A percentile compares a stretch with the other conserved stretches of the same genome.
Conservation (phyloP, 2,113 vertebrate species). For the Brachyhypopomus occidentalis region DNA sequence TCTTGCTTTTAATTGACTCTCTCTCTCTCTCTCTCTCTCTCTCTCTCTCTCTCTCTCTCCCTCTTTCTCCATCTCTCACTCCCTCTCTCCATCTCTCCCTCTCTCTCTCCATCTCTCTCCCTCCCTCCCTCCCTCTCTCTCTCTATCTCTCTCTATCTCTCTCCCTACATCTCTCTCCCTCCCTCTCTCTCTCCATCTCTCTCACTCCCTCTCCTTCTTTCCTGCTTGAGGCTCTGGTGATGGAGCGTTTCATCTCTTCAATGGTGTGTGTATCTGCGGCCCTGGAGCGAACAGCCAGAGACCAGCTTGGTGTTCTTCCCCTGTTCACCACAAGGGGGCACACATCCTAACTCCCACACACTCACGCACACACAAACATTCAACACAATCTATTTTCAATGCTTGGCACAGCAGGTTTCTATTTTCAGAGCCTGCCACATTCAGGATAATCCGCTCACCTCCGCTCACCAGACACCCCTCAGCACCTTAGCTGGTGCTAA, state of each 20-base stretch:
- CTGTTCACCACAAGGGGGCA: too few species aligned
- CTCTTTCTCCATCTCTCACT: slow-evolving; percentile 26
- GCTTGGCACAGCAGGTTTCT: too few species aligned
- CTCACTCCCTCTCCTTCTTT: slow-evolving; percentile 33
- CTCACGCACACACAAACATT: neutral
- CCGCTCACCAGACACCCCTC: neutral
- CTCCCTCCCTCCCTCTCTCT: too few species aligned
- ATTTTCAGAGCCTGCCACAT: too few species aligned
- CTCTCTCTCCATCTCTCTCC: too few species aligned
- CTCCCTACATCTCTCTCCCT: slow-evolving; percentile 10
- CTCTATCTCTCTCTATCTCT: too few species aligned
- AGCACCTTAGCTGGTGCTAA: slow-evolving; percentile 14
- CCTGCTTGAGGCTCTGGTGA: slow-evolving; percentile 60
- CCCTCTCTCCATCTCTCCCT: slow-evolving; percentile 48
- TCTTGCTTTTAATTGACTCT: slow-evolving; percentile 19
- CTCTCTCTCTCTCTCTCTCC: slow-evolving; percentile 14
- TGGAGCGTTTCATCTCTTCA: slow-evolving; percentile 82
- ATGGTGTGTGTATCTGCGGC: slow-evolving; percentile 79
- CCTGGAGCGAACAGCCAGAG: slow-evolving; percentile 76
- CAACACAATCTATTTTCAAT: neutral
- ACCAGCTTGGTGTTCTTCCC: slow-evolving; percentile 64
- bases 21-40: slow-evolving; percentile 47
- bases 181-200: neutral
- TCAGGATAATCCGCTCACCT: neutral
- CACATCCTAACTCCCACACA: neutral